These are phyloP conservation scores for Athalia rosae DNA, from an alignment of 2,888 invertebrate species.

Conservation along the genomic window DNA sequence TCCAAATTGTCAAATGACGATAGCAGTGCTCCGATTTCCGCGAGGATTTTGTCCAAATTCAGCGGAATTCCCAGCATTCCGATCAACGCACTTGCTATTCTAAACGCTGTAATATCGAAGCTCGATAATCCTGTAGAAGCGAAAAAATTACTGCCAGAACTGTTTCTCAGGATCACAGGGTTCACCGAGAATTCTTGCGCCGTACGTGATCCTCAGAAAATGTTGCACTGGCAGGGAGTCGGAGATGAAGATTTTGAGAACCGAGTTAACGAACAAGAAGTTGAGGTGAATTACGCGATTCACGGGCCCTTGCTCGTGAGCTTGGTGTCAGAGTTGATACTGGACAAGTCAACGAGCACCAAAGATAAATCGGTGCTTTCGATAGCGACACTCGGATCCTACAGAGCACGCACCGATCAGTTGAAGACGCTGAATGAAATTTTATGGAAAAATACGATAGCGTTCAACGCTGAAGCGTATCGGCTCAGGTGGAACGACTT, in stretches of 20 bases:
- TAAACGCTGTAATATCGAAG: constrained; percentile 54
- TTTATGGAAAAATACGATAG: constrained; percentile 79
- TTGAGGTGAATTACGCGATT: constrained; percentile 40
- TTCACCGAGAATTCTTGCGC: constrained; percentile 59
- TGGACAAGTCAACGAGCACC: constrained; percentile 51
- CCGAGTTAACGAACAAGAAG: constrained; percentile 13
- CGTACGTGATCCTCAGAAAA: constrained; percentile 52
- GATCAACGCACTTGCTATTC: constrained; percentile 57
- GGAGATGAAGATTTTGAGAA: constrained; percentile 45
- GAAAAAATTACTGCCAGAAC: constrained; percentile 54
- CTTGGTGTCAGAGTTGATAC: constrained; percentile 59
- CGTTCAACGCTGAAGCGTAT: constrained; percentile 73
- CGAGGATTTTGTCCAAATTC: constrained; percentile 54
- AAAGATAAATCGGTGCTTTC: constrained; percentile 56
- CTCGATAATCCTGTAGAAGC: constrained; percentile 49
- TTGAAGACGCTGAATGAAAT: constrained; percentile 75
- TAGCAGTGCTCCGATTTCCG: not conserved
- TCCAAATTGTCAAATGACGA: constrained; percentile 24
- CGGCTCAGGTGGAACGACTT: constrained; percentile 68
- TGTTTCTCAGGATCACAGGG: constrained; percentile 56
- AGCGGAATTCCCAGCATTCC: constrained; percentile 63
- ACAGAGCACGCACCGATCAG: constrained; percentile 74
- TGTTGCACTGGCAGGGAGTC: constrained; percentile 56
- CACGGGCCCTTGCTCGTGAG: constrained; percentile 56
- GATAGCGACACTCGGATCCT: constrained; percentile 75